These are phyloP conservation scores for Cochlearius cochlearius DNA, from an alignment of 2,113 vertebrate species.

Conservation along the genomic window DNA sequence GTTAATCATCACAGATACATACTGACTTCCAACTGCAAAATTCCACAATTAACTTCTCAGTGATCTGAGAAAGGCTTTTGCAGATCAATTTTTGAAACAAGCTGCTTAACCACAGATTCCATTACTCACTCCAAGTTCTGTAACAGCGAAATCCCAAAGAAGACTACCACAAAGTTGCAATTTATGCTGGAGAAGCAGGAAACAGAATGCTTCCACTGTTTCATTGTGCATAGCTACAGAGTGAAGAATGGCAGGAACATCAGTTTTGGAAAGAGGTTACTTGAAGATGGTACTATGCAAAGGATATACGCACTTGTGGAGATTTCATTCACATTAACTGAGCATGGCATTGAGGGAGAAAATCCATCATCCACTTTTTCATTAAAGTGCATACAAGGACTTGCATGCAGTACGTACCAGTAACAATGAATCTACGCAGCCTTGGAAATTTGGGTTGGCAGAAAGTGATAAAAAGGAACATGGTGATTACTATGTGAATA, in stretches of 20 bases:
- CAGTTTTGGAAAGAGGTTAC: not conserved
- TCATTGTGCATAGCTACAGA: not conserved
- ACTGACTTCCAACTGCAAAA: not conserved
- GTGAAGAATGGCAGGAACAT: not conserved
- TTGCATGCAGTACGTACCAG: not conserved
- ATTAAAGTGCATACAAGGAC: not conserved
- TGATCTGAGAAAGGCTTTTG: not conserved
- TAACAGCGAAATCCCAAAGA: not conserved
- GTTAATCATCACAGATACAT: not conserved
- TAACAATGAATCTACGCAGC: not conserved
- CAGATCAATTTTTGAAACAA: not conserved
- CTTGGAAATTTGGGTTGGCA: not conserved
- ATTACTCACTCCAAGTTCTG: not conserved
- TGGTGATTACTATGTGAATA: not conserved
- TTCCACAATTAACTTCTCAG: not conserved
- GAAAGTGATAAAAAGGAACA: not conserved
- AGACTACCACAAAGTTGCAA: not conserved
- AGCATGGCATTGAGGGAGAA: not conserved
- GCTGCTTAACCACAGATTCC: not conserved
- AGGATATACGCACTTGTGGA: accelerated
- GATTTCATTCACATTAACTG: not conserved
- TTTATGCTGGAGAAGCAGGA: not conserved
- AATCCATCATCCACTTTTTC: not conserved
- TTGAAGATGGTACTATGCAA: not conserved
- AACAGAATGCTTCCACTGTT: not conserved